A percentile compares a stretch with the other conserved stretches of the same genome.
Evolutionary conservation across 1,140 invertebrate genomes (phyloP).

Genomic region (Ceratosolen fusciceps): DNA sequence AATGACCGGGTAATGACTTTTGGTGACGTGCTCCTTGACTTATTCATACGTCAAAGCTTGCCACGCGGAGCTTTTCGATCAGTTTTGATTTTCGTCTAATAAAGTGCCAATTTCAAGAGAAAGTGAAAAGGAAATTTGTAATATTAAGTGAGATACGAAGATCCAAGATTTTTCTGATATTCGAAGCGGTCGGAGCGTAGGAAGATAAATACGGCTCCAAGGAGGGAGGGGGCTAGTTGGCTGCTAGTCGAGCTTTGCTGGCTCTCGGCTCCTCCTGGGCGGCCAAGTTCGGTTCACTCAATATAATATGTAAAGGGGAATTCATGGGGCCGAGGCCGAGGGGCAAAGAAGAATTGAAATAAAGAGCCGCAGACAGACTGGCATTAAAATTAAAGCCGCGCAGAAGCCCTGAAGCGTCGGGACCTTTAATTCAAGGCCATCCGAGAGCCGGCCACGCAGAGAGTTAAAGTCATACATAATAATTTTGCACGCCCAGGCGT

Average conservation of each 20-base stretch:
- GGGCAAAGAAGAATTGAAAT: conserved; percentile 30
- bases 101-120: too few relatives aligned
- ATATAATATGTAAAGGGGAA: conserved; percentile 8
- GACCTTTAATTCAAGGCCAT: conserved; percentile 38
- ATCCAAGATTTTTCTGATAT: background rate
- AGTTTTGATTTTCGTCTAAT: too few relatives aligned
- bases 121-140: too few relatives aligned
- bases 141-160: background rate
- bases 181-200: background rate
- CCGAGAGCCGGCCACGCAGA: background rate
- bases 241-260: too few relatives aligned
- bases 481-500: background rate
- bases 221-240: too few relatives aligned
- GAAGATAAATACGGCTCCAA: background rate
- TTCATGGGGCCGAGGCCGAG: background rate
- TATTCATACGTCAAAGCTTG: too few relatives aligned
- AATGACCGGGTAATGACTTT: too few relatives aligned
- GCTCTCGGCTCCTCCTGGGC: too few relatives aligned
- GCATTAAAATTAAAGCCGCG: conserved; percentile 36
- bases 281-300: background rate
- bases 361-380: background rate
- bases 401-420: conserved; percentile 7
- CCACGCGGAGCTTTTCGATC: too few relatives aligned
- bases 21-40: too few relatives aligned
- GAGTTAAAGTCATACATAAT: conserved; percentile 35